Conservation (phyloP, 2,888 invertebrate species). For the Drosophila kuntzei region DNA sequence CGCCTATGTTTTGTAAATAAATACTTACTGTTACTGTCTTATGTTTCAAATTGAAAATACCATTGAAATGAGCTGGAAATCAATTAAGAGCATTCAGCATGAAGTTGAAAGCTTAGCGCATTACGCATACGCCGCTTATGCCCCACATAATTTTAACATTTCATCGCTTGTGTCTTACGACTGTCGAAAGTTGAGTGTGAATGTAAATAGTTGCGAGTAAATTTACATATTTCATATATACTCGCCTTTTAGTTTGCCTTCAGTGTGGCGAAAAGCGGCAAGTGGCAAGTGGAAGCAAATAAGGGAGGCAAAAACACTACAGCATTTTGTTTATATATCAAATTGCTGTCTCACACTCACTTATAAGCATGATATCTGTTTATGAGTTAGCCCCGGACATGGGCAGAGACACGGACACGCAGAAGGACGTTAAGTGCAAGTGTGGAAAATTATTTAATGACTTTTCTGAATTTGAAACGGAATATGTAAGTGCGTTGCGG, state of each 20-base stretch:
- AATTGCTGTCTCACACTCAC: conserved; percentile 54
- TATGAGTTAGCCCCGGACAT: conserved; percentile 26
- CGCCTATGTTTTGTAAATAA: conserved; percentile 53
- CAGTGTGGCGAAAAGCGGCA: background rate
- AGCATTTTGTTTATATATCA: conserved; percentile 64
- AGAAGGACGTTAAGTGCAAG: conserved; percentile 69
- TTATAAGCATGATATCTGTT: conserved; percentile 39
- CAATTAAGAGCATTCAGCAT: conserved; percentile 55
- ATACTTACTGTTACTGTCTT: conserved; percentile 42
- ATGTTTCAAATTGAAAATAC: conserved; percentile 37
- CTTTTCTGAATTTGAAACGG: conserved; percentile 80
- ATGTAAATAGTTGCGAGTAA: conserved; percentile 39
- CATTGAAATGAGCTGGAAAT: conserved; percentile 39
- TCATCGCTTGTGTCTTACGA: conserved; percentile 21
- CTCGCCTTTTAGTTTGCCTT: conserved; percentile 31
- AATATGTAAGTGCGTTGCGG: conserved; percentile 76
- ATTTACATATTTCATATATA: conserved; percentile 53
- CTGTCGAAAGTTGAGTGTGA: conserved; percentile 29
- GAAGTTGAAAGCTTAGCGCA: conserved; percentile 10
- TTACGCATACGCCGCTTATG: conserved; percentile 31
- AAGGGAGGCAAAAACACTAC: conserved; percentile 31
- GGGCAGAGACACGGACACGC: background rate
- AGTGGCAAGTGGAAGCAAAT: conserved; percentile 2
- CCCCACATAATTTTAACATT: conserved; percentile 28
- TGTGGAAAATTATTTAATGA: conserved; percentile 83